phyloP scores from a whole-genome alignment of 2,797 vertebrate species.

The Paratrypauchen microcephalus region DNA sequence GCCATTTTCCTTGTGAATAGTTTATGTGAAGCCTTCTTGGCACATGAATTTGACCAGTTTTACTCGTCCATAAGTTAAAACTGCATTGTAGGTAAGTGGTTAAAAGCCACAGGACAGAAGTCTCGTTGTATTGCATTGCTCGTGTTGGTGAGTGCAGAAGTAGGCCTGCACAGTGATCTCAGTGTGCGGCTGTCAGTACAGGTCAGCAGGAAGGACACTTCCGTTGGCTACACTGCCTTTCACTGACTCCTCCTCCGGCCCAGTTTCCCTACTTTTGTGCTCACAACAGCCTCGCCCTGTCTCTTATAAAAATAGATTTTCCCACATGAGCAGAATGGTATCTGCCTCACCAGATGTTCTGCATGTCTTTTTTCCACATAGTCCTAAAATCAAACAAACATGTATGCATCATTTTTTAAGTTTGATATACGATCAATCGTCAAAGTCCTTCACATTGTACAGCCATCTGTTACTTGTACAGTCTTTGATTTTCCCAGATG shows the following conservation, averaged over 20 bases:
- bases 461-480: neutral
- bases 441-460: neutral
- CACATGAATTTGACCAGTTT: neutral
- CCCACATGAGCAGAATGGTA: constrained; percentile 62
- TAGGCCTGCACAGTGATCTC: constrained; percentile 6
- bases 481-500: neutral
- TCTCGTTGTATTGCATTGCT: neutral
- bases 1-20: neutral
- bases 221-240: constrained; percentile 62
- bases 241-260: constrained; percentile 50
- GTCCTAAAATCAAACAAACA: neutral
- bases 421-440: neutral
- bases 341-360: constrained; percentile 31
- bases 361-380: neutral
- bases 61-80: neutral
- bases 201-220: constrained; percentile 71
- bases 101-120: neutral
- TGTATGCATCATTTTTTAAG: neutral
- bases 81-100: neutral
- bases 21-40: neutral
- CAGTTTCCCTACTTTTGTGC: constrained; percentile 72
- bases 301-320: constrained; percentile 76
- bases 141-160: neutral
- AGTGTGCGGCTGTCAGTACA: constrained; percentile 47
- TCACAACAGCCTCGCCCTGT: constrained; percentile 73